Base-by-base conservation (phyloP, 2,113 vertebrate species). In the Vireo altiloquus region DNA sequence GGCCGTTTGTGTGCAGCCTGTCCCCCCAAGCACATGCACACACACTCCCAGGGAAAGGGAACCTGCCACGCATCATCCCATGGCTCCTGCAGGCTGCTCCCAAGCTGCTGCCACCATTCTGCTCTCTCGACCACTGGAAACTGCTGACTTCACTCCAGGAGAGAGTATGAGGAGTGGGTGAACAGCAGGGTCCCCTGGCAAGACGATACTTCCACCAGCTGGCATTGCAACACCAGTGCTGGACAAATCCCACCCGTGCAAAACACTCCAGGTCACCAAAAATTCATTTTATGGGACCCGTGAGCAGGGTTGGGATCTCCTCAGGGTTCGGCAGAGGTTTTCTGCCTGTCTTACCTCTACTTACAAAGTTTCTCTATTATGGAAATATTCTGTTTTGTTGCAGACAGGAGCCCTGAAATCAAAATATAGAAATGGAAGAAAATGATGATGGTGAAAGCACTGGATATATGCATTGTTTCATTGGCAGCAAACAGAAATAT, bases 161-260 rank as follows among this genome's bases (percentile, higher is more conserved):
- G 16, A 65, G 24, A n/a, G 2, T 0, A 4, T 1, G 8, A 30
- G 1, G 15, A 30, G 5, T 10, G 31, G 22, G 22, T 28, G 35
- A 44, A 37, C 1, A 0, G 37, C 16, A 50, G 33, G 3, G 21
- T 12, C 5, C 35, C 2, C 20, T 63, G 49, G 40, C 39, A 1
- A 6, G 27, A 0, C 3, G 39, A 27, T 13, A 1, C 21, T 22
- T 15, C 60, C 57, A 33, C 12, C 78, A 54, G 61, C 61, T 25
- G 13, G 9, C 65, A 79, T 5, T 39, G 63, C 35, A n/a, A 15
- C 35, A 11, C 7, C 66, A 14, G 39, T 8, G 20, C 57, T 59
- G 57, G 20, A 68, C 77, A 59, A 60, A 28, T 3, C 76, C 35
- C 3, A 4, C 19, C 40, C 6, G 15, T 2, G n/a, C 12, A 15